Conservation (phyloP, 1,140 invertebrate genomes). For the Temnothorax nylanderi region DNA sequence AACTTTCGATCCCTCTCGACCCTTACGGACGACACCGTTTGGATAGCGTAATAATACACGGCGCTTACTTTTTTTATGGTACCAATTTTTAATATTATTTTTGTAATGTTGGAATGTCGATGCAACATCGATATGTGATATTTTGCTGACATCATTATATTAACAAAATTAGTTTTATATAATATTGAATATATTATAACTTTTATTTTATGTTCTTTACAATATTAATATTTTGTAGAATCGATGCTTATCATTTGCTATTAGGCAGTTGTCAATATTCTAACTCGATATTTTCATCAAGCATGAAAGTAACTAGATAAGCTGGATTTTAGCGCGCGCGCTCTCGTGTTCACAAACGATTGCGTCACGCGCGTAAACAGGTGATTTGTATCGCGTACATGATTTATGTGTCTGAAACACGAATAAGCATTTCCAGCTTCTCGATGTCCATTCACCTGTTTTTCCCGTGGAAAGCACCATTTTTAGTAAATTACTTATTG, state of each 20-base stretch:
- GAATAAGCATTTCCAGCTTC: conserved; percentile 4
- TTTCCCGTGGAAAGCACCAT: background rate
- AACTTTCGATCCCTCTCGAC: background rate
- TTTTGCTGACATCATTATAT: background rate
- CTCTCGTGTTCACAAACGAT: conserved; percentile 38
- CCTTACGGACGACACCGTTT: background rate
- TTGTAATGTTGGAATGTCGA: background rate
- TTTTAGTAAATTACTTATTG: conserved; percentile 1
- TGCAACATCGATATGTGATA: background rate
- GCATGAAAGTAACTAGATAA: conserved; percentile 32
- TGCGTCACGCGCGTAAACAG: conserved; percentile 39
- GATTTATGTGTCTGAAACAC: conserved; percentile 23
- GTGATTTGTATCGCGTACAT: conserved; percentile 43
- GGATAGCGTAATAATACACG: background rate
- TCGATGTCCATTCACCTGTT: background rate
- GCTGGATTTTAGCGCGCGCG: conserved; percentile 31
- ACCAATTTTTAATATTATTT: background rate
- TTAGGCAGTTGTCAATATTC: background rate
- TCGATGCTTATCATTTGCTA: background rate
- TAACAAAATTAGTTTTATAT: background rate
- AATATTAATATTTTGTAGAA: background rate
- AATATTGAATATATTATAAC: background rate
- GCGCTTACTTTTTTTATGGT: background rate
- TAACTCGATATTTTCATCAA: background rate
- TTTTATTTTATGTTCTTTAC: background rate